A percentile compares a stretch with the other conserved stretches of the same genome.
Evolutionary conservation across 30 jellyfish, hydroid and myxozoan species (phyloP).

Genomic region (Turritopsis rubra): DNA sequence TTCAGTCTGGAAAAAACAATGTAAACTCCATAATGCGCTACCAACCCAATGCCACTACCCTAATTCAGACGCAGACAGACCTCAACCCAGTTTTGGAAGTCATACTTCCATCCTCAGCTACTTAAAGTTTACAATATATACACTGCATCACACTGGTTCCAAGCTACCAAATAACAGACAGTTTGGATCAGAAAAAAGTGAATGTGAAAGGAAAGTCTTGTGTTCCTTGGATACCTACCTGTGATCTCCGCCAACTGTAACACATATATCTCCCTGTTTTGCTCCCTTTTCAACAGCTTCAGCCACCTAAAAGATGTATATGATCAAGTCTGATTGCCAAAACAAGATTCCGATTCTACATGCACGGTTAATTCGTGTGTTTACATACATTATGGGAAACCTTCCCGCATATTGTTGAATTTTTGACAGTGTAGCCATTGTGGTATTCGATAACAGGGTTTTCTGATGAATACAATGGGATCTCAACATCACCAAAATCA

Average conservation of each 20-base stretch:
- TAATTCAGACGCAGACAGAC: no score
- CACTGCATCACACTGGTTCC: no score
- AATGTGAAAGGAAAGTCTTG: no score
- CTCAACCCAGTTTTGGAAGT: no score
- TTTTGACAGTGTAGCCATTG: conserved; percentile 3
- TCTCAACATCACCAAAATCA: conserved; percentile 17
- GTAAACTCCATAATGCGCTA: no score
- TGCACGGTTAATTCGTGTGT: background rate
- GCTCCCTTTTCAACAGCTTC: conserved; percentile 14
- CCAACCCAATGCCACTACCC: no score
- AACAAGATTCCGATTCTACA: background rate
- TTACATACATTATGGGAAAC: conserved; percentile 9
- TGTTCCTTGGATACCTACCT: no score
- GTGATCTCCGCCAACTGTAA: conserved; percentile 26
- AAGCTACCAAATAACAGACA: no score
- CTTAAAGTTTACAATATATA: no score
- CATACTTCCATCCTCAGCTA: no score
- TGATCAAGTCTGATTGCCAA: background rate
- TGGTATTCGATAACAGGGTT: conserved; percentile 5
- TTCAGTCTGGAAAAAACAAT: no score
- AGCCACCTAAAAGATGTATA: conserved; percentile 8
- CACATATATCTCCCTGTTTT: background rate
- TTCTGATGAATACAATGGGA: background rate
- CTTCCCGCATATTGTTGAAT: conserved; percentile 7
- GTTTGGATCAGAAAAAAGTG: no score